Base-by-base conservation (phyloP, 92 coral and sea anemone species). In the Epizoanthus ramosus region DNA sequence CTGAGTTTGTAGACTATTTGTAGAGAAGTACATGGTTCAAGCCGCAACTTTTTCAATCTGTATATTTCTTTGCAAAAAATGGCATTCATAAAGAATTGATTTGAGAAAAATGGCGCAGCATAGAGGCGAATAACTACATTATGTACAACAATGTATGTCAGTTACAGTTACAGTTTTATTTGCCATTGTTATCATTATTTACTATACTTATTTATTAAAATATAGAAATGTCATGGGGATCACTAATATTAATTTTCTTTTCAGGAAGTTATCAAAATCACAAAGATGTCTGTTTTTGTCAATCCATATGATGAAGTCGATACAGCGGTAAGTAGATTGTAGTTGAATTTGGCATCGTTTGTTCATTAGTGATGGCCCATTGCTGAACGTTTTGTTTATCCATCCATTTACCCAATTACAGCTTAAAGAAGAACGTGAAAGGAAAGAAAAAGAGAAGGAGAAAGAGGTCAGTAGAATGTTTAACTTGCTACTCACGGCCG, bases 291-390 rank as follows among this genome's bases (percentile, higher is more conserved):
- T 28, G 98, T 96, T 57, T 96, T 96, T 71, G 92, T 90, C 61
- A 90, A 96, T 87, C 99, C 99, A 2, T 96, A 87, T 63, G 97
- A 95, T 72, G 99, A 96, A 83, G 97, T 96, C 17, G 99, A 96
- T 79, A 92, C 91, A 17, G 84, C 84, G 45, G 98, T 95, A 50
- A 90, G 97, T 88, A 45, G 2, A 24, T 21, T 12, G 5, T 56
- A 24, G 28, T 17, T 9, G 22, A 2, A 43, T 9, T 24, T 83
- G 53, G 10, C 47, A 33, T 9, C 22, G 15, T 28, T 14, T 18
- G 16, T 18, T 22, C 28, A 8, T 10, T 14, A 15, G 17, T 73
- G 9, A 5, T 3, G 4, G 43, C 5, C 4, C 79, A 58, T 35
- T 61, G 60, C 10, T 7, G 65, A 15, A 17, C n/a, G 6, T 6